Evolutionary conservation across 53 echinoderm and acorn worm species (phyloP).

Genomic region (Stichopus horrens): DNA sequence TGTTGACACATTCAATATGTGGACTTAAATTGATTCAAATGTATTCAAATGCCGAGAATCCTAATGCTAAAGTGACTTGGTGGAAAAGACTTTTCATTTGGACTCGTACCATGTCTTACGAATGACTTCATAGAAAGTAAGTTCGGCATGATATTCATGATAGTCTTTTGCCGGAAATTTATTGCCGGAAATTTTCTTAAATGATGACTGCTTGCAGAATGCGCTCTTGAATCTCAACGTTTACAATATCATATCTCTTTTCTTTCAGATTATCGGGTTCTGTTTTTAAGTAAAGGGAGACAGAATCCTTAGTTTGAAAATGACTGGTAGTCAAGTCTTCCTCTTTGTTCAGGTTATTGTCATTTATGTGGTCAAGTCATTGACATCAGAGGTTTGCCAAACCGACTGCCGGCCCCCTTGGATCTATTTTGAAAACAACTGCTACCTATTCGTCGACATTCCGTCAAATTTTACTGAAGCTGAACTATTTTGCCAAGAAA

Average conservation of each 20-base stretch:
- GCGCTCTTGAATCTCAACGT: background rate
- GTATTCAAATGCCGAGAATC: too few species aligned
- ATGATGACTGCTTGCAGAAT: background rate
- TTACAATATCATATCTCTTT: background rate
- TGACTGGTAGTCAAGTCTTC: background rate
- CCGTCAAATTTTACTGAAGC: conserved; percentile 27
- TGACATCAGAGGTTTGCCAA: background rate
- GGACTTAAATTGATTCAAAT: too few species aligned
- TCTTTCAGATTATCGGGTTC: background rate
- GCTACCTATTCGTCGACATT: conserved; percentile 28
- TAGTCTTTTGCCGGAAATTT: too few species aligned
- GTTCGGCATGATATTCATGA: too few species aligned
- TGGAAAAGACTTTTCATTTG: too few species aligned
- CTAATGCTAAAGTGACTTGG: too few species aligned
- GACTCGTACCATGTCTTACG: too few species aligned
- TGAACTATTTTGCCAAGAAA: conserved; percentile 18
- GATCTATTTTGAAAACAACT: conserved; percentile 19
- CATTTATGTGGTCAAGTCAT: background rate
- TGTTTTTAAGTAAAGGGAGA: background rate
- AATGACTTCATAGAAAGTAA: too few species aligned
- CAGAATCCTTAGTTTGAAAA: background rate
- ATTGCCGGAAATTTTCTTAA: too few species aligned
- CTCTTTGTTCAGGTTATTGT: background rate
- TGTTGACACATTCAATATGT: too few species aligned
- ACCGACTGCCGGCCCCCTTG: conserved; percentile 3